phyloP scores from a whole-genome alignment of 1,140 invertebrate genomes.

The Lethrus apterus region DNA sequence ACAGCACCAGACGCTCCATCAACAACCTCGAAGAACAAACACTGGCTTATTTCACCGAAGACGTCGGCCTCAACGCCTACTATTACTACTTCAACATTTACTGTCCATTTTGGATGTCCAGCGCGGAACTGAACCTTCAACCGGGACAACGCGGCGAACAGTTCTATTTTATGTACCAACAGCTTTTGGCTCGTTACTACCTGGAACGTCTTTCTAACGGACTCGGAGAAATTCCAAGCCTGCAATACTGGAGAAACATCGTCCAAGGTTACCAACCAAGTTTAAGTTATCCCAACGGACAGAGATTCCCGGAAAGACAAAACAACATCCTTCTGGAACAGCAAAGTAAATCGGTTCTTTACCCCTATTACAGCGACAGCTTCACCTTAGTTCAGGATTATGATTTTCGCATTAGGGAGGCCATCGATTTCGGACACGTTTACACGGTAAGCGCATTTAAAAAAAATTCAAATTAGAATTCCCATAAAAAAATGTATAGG shows the following conservation, averaged over 20 bases:
- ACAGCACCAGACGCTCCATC: conserved; percentile 35
- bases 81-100: conserved; percentile 55
- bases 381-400: conserved; percentile 40
- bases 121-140: conserved; percentile 44
- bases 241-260: conserved; percentile 48
- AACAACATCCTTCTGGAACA: conserved; percentile 22
- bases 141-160: conserved; percentile 54
- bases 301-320: conserved; percentile 54
- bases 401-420: conserved; percentile 53
- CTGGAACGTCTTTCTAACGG: conserved; percentile 60
- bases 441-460: conserved; percentile 38
- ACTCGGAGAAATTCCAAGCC: conserved; percentile 50
- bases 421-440: conserved; percentile 54
- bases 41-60: conserved; percentile 60
- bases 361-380: conserved; percentile 20
- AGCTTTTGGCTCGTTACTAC: conserved; percentile 57
- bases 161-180: conserved; percentile 54
- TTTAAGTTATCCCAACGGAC: conserved; percentile 56
- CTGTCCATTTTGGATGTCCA: conserved; percentile 55
- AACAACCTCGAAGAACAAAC: conserved; percentile 44
- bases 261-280: conserved; percentile 58
- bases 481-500: too few species aligned
- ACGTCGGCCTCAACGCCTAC: conserved; percentile 59
- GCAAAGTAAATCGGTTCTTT: conserved; percentile 2
- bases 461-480: neutral